Conservation (phyloP, 2,113 vertebrate genomes). For the Serranochromis macrocephalus region DNA sequence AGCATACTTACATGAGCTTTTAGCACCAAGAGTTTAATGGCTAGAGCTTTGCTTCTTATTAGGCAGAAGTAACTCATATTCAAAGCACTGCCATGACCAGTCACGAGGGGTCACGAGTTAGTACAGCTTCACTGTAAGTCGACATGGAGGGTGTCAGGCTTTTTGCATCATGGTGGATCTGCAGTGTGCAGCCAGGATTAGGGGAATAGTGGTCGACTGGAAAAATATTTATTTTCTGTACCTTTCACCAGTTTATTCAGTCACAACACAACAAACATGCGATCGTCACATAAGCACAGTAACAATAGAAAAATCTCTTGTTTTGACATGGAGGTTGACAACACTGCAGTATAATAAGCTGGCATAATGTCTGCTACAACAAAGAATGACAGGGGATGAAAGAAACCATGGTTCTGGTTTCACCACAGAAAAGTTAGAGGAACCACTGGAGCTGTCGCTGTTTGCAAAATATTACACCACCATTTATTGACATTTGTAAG, state of each 20-base stretch:
- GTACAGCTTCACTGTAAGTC: neutral
- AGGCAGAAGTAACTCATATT: neutral
- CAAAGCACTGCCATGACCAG: neutral
- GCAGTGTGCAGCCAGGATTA: neutral
- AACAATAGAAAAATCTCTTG: neutral
- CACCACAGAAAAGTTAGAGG: neutral
- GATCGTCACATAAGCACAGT: neutral
- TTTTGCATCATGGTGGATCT: neutral
- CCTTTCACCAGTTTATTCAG: neutral
- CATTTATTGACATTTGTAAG: neutral
- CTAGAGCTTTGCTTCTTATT: neutral
- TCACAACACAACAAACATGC: neutral
- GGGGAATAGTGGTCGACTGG: neutral
- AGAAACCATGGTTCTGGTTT: neutral
- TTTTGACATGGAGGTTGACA: neutral
- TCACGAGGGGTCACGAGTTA: neutral
- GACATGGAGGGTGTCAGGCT: neutral
- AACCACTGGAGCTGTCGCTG: neutral
- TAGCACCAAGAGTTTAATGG: neutral
- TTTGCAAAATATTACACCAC: neutral
- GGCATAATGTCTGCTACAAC: neutral
- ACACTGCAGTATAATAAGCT: neutral
- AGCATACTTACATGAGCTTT: neutral
- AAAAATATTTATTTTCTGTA: neutral
- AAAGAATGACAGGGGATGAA: slow-evolving; percentile 27